phyloP scores from a whole-genome alignment of 2,113 vertebrate species.

The Atlantisia rogersi region DNA sequence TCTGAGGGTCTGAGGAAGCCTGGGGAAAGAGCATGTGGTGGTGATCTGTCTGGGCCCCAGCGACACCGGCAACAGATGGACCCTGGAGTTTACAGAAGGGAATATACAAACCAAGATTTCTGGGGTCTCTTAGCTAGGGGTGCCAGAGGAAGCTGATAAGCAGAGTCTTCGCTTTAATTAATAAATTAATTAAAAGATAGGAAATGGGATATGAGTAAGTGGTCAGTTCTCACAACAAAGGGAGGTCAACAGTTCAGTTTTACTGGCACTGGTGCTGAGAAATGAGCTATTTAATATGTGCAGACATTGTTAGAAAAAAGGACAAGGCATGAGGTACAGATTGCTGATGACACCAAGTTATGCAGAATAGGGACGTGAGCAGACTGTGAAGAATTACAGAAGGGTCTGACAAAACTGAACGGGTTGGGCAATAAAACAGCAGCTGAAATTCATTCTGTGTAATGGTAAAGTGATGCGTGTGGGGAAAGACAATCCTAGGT shows the following conservation, averaged over 20 bases:
- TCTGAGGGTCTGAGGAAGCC: background rate
- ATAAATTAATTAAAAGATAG: background rate
- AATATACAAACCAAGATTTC: background rate
- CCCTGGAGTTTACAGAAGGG: background rate
- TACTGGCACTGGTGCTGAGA: background rate
- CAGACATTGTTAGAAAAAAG: background rate
- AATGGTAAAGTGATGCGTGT: background rate
- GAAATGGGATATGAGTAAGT: background rate
- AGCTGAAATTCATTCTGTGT: background rate
- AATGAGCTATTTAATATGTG: background rate
- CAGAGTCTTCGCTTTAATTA: background rate
- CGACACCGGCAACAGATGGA: background rate
- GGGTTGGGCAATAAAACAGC: background rate
- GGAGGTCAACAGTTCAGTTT: background rate
- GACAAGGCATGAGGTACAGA: background rate
- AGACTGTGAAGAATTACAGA: background rate
- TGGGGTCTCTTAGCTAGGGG: background rate
- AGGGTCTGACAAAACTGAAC: fast-evolving
- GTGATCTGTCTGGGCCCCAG: background rate
- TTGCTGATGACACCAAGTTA: background rate
- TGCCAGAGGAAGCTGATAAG: background rate
- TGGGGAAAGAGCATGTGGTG: background rate
- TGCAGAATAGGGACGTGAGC: background rate
- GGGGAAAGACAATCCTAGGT: background rate
- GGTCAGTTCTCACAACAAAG: background rate